phyloP scores from a whole-genome alignment of 2,888 invertebrate genomes.

The Matsumyia berberina region DNA sequence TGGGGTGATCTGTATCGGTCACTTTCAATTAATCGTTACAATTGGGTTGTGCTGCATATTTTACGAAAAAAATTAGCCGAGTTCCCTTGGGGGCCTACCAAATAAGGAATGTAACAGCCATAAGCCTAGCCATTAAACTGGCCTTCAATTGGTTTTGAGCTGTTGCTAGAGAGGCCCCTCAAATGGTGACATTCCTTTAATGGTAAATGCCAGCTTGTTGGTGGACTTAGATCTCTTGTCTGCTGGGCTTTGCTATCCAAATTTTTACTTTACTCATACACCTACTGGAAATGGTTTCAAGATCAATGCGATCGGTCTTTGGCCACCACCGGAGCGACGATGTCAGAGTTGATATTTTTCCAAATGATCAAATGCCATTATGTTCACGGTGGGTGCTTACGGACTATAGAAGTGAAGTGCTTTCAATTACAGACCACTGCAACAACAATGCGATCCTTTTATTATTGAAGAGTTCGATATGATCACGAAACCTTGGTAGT shows the following conservation, averaged over 20 bases:
- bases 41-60: not conserved
- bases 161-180: constrained; percentile 4
- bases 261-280: not conserved
- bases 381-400: not conserved
- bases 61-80: not conserved
- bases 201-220: constrained; percentile 52
- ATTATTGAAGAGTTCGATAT: not conserved
- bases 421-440: not conserved
- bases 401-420: not conserved
- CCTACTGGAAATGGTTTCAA: constrained; percentile 36
- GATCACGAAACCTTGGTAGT: constrained; percentile 11
- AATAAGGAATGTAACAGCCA: constrained; percentile 41
- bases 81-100: constrained; percentile 24
- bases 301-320: constrained; percentile 25
- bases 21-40: constrained; percentile 24
- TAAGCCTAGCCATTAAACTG: constrained; percentile 24
- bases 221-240: constrained; percentile 2
- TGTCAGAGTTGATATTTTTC: constrained; percentile 28
- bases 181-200: constrained; percentile 54
- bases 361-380: not conserved
- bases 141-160: constrained; percentile 39
- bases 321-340: not conserved
- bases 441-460: constrained; percentile 6
- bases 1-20: constrained; percentile 6
- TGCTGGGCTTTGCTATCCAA: constrained; percentile 17